Conservation (phyloP, 2,888 invertebrate species). For the Odontomyia ornata region DNA sequence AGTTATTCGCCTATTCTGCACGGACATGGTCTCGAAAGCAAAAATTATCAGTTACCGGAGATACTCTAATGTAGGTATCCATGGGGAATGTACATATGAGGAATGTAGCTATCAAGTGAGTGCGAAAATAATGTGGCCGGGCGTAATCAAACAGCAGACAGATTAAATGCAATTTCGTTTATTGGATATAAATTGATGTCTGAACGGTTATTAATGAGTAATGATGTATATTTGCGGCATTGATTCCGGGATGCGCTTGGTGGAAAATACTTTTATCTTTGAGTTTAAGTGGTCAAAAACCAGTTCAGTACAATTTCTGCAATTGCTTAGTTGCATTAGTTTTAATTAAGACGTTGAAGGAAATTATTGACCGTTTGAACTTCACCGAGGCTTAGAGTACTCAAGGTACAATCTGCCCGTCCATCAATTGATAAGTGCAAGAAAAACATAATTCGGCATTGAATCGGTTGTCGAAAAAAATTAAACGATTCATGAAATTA, state of each 20-base stretch:
- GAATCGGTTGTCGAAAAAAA: too few relatives aligned
- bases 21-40: not conserved
- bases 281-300: not conserved
- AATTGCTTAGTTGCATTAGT: too few relatives aligned
- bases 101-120: not conserved
- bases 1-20: not conserved
- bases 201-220: not conserved
- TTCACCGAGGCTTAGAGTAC: too few relatives aligned
- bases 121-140: not conserved
- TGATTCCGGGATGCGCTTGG: not conserved
- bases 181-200: not conserved
- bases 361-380: too few relatives aligned
- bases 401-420: too few relatives aligned
- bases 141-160: not conserved
- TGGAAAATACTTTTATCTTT: not conserved
- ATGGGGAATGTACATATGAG: not conserved
- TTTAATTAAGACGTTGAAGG: too few relatives aligned
- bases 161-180: constrained; percentile 3
- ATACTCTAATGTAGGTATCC: not conserved
- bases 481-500: too few relatives aligned
- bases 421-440: too few relatives aligned
- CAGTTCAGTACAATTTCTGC: not conserved
- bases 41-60: not conserved
- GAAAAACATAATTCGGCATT: too few relatives aligned
- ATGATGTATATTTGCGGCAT: constrained; percentile 1